These are phyloP conservation scores for Bombus pyrosoma DNA, from an alignment of 1,140 invertebrate species.

Conservation along the genomic window DNA sequence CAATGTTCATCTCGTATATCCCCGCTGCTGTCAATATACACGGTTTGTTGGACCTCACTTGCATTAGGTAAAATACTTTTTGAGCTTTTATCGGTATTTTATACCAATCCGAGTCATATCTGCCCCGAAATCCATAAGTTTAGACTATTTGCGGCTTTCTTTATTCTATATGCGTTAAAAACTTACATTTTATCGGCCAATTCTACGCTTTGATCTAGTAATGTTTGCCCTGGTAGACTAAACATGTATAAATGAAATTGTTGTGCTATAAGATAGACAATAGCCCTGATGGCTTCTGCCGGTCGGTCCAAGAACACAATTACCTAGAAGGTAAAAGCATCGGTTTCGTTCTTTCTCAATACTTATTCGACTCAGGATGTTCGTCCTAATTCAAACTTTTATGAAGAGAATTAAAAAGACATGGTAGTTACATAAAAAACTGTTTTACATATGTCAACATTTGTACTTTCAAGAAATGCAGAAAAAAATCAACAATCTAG, in stretches of 20 bases:
- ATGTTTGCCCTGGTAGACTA: background rate
- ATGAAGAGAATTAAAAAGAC: too few relatives aligned
- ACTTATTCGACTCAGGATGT: background rate
- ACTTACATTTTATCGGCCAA: background rate
- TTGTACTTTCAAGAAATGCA: too few relatives aligned
- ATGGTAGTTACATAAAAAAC: too few relatives aligned
- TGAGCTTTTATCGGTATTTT: background rate
- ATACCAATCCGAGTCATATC: slow-evolving; percentile 9
- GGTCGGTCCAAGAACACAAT: background rate
- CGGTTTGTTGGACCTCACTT: background rate
- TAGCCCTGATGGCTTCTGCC: background rate
- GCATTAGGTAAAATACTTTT: background rate
- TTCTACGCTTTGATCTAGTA: background rate
- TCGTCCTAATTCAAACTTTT: background rate
- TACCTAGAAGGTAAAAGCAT: background rate
- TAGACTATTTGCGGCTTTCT: background rate
- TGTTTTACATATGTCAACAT: too few relatives aligned
- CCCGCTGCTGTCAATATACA: slow-evolving; percentile 18
- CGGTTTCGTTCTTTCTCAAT: background rate
- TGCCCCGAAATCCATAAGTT: background rate
- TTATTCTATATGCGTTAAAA: background rate
- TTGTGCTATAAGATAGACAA: background rate
- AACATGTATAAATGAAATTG: slow-evolving; percentile 2
- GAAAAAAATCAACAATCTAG: too few relatives aligned
- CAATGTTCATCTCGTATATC: slow-evolving; percentile 6